These are phyloP conservation scores for Eumacrocentrus americanus DNA, from an alignment of 2,888 invertebrate genomes.

Conservation along the genomic window DNA sequence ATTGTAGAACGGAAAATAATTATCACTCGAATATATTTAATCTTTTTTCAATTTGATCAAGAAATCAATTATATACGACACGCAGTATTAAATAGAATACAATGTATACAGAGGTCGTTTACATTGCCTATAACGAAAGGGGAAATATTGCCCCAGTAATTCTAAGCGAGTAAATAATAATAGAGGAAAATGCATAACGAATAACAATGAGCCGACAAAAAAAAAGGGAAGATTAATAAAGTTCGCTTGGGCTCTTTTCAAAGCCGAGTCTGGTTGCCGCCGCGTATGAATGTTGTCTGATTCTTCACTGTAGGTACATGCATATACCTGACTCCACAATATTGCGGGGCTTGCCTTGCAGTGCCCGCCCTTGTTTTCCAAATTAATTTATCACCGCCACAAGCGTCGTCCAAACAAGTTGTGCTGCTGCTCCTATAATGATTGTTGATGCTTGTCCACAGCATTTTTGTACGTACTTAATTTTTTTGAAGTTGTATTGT, in stretches of 20 bases:
- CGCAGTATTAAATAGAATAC: background rate
- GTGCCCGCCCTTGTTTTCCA: conserved; percentile 22
- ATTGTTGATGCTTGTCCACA: too few species aligned
- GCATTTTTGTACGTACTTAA: too few species aligned
- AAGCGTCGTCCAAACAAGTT: conserved; percentile 27
- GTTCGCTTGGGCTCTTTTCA: background rate
- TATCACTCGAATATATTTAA: background rate
- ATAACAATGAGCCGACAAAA: background rate
- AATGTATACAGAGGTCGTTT: too few species aligned
- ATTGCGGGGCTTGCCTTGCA: background rate
- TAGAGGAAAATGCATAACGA: too few species aligned
- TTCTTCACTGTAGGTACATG: background rate
- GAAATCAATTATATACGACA: background rate
- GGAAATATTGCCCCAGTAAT: too few species aligned
- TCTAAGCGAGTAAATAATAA: too few species aligned
- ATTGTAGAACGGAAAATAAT: conserved; percentile 6
- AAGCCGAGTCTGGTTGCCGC: background rate
- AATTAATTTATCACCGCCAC: conserved; percentile 48
- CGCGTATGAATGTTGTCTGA: background rate
- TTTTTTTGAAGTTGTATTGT: too few species aligned
- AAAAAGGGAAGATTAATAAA: background rate
- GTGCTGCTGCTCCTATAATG: background rate
- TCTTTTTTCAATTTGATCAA: background rate
- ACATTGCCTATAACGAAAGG: too few species aligned
- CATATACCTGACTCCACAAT: background rate